Conservation (phyloP, 1,140 invertebrate genomes). For the Doryteuthis pealeii region DNA sequence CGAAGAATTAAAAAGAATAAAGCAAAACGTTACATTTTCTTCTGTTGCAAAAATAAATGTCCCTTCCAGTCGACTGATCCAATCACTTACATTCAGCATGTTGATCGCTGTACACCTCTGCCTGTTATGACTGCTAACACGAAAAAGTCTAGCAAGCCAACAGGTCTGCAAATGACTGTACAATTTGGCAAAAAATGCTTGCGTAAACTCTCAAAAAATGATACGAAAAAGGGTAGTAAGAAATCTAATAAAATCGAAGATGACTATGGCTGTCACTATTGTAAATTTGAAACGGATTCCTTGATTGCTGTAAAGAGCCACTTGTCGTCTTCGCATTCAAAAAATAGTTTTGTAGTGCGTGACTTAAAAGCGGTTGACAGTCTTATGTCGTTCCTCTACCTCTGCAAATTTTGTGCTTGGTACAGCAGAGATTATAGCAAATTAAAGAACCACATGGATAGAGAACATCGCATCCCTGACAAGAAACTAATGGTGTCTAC, state of each 20-base stretch:
- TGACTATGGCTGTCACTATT: conserved; percentile 2
- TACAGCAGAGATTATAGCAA: conserved; percentile 2
- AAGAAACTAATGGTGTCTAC: not conserved
- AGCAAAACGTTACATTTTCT: conserved; percentile 42
- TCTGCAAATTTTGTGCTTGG: conserved; percentile 10
- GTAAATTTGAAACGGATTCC: conserved; percentile 3
- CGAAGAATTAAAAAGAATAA: conserved; percentile 38
- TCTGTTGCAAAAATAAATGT: conserved; percentile 45
- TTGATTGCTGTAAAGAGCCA: conserved; percentile 10
- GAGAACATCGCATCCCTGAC: conserved; percentile 6
- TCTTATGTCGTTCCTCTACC: not conserved
- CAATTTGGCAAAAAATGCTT: conserved; percentile 4
- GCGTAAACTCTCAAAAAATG: not conserved
- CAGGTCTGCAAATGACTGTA: conserved; percentile 5
- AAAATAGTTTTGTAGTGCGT: not conserved
- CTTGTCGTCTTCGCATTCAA: not conserved
- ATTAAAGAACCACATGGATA: conserved; percentile 2
- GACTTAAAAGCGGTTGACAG: not conserved
- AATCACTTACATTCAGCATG: conserved; percentile 38
- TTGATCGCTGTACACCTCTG: conserved; percentile 40
- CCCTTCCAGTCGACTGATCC: conserved; percentile 42
- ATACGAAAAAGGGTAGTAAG: not conserved
- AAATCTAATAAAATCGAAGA: not conserved
- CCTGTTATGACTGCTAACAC: not conserved
- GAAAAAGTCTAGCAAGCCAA: not conserved